phyloP scores from a whole-genome alignment of 2,888 invertebrate genomes.

The Ditylenchus weischeri region DNA sequence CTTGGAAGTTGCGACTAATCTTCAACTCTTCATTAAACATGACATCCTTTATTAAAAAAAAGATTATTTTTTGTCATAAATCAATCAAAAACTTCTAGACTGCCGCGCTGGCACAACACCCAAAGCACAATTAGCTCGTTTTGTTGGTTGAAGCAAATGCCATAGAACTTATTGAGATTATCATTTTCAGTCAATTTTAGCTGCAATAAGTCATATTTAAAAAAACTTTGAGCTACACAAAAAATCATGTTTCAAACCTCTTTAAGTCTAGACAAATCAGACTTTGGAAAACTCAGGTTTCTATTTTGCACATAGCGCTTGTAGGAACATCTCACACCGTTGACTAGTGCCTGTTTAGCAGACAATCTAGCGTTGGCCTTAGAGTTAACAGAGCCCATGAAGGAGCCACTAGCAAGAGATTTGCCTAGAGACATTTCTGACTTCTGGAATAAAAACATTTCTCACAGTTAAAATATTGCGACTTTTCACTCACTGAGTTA shows the following conservation, averaged over 20 bases:
- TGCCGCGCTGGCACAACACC: conserved; percentile 53
- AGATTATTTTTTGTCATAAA: neutral
- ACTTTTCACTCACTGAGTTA: conserved; percentile 6
- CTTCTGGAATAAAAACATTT: conserved; percentile 27
- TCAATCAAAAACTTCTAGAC: conserved; percentile 41
- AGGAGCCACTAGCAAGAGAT: conserved; percentile 43
- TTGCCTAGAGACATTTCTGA: conserved; percentile 39
- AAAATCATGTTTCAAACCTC: conserved; percentile 33
- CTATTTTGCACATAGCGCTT: conserved; percentile 53
- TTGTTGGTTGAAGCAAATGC: conserved; percentile 57
- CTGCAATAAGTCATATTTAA: conserved; percentile 20
- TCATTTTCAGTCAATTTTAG: conserved; percentile 55
- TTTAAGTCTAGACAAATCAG: conserved; percentile 47
- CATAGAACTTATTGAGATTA: conserved; percentile 57
- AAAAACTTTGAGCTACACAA: neutral
- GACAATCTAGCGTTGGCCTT: conserved; percentile 47
- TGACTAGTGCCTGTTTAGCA: conserved; percentile 54
- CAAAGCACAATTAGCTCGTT: conserved; percentile 56
- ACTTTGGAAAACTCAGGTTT: conserved; percentile 51
- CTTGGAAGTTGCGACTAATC: conserved; percentile 56
- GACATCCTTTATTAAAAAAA: conserved; percentile 44
- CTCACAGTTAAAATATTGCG: neutral
- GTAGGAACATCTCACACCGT: conserved; percentile 52
- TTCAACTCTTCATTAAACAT: conserved; percentile 57
- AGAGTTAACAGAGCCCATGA: conserved; percentile 40